phyloP scores from a whole-genome alignment of 2,113 vertebrate genomes.

The Pelecanus crispus region DNA sequence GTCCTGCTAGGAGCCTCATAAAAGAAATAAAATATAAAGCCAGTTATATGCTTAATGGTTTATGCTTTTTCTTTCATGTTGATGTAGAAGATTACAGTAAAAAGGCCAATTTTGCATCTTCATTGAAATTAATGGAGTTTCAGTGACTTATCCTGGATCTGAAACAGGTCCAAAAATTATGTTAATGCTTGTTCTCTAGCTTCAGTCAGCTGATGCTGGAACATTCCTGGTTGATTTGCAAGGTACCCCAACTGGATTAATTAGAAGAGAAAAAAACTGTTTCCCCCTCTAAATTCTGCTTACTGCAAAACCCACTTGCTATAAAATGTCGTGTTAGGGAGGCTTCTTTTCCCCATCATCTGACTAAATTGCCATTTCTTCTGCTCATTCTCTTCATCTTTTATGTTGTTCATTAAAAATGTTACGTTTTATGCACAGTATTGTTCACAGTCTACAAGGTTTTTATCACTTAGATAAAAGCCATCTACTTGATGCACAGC shows the following conservation, averaged over 20 bases:
- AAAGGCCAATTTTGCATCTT: slow-evolving; percentile 39
- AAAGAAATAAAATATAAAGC: slow-evolving; percentile 51
- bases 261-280: neutral
- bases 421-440: slow-evolving; percentile 39
- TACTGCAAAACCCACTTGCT: neutral
- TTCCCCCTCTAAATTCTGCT: slow-evolving; percentile 8
- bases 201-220: neutral
- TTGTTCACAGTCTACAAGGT: slow-evolving; percentile 68
- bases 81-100: slow-evolving; percentile 43
- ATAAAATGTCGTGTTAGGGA: slow-evolving; percentile 31
- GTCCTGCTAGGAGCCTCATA: slow-evolving; percentile 48
- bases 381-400: slow-evolving; percentile 40
- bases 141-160: neutral
- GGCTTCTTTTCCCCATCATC: neutral
- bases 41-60: slow-evolving; percentile 51
- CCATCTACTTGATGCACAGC: slow-evolving; percentile 61
- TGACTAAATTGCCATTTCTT: slow-evolving; percentile 41
- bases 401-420: slow-evolving; percentile 65
- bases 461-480: slow-evolving; percentile 72
- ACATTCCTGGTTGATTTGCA: neutral
- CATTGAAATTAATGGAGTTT: slow-evolving; percentile 52
- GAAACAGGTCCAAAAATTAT: neutral
- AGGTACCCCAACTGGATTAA: neutral
- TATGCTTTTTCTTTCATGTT: slow-evolving; percentile 41
- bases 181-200: neutral